Conservation (phyloP, 1,140 invertebrate species). For the Drosophila chauvacae region DNA sequence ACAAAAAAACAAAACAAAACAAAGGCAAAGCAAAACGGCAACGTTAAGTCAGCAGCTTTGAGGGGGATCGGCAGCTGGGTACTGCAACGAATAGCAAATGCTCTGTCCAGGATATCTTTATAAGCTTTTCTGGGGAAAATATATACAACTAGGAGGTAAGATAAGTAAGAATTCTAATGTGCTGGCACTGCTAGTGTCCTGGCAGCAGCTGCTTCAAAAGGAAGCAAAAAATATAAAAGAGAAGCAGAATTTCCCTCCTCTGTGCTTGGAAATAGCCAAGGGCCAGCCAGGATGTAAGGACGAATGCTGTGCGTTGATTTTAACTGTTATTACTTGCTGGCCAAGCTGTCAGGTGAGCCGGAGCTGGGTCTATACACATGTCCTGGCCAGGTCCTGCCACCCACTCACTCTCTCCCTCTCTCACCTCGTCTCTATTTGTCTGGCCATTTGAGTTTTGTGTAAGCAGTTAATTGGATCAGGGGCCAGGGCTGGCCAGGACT, state of each 20-base stretch:
- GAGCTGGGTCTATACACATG: constrained; percentile 38
- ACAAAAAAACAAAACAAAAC: constrained; percentile 20
- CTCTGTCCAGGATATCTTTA: constrained; percentile 1
- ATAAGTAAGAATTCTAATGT: background rate
- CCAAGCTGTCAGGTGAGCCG: constrained; percentile 9
- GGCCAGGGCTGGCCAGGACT: constrained; percentile 19
- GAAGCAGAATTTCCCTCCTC: constrained; percentile 25
- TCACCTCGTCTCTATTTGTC: constrained; percentile 49
- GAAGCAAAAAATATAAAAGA: background rate
- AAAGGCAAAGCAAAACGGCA: constrained; percentile 22
- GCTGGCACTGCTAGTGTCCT: background rate
- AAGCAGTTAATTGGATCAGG: constrained; percentile 84
- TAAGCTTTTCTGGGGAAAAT: background rate
- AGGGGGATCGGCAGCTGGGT: background rate
- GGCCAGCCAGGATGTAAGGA: constrained; percentile 61
- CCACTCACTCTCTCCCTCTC: background rate
- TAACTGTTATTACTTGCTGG: constrained; percentile 71
- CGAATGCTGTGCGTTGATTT: constrained; percentile 76
- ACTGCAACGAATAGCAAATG: constrained; percentile 7
- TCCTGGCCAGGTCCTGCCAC: constrained; percentile 40
- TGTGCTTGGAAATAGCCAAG: constrained; percentile 61
- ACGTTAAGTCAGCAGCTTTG: constrained; percentile 45
- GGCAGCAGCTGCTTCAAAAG: constrained; percentile 8
- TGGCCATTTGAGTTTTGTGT: constrained; percentile 81
- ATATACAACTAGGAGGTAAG: background rate